Evolutionary conservation across 2,888 invertebrate genomes (phyloP), one percentile per base, ranked within the genome.

Genomic region (Eledona agricola): DNA sequence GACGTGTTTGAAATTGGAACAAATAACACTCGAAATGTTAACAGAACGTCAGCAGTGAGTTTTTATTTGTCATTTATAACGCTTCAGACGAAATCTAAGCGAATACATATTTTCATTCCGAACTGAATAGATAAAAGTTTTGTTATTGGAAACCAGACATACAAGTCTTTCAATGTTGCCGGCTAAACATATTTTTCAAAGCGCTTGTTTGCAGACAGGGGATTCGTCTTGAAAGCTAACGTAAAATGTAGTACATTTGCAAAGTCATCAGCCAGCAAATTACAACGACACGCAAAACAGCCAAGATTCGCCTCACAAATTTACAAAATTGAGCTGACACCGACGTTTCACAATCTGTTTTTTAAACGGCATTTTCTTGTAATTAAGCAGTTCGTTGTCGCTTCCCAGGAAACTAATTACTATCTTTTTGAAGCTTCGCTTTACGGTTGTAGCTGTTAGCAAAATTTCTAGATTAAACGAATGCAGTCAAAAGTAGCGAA

Each of bases 11-110:
- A 42, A 42, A 42, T 42, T 42, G 29, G 26, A 40, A 29, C 42
- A 42, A 42, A 42, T 42, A 42, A 42, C 16, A 42, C 42, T 29
- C n/a, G 42, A 20, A 29, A 31, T 20, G 29, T 22, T 13, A 37
- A 37, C 17, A 15, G 29, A 42, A 42, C 31, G 42, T 42, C 42
- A 42, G 31, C 31, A 42, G 22, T 10, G 22, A 29, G 19, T 42
- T 42, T 29, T 20, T 42, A 42, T 42, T 42, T 42, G 29, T 42
- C 42, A 42, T 42, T 42, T 42, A 42, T 42, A 29, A 31, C 22
- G 12, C 15, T 38, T 29, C 42, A 31, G 19, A 42, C 31, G 29
- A 42, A 20, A 31, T 20, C 22, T 22, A 9, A 42, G 29, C 13
- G 29, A 42, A 42, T 20, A 42, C 29, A 31, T 20, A 29, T 42